Conservation (phyloP, 2,888 invertebrate genomes). For the Mesopsocus fuscifrons region DNA sequence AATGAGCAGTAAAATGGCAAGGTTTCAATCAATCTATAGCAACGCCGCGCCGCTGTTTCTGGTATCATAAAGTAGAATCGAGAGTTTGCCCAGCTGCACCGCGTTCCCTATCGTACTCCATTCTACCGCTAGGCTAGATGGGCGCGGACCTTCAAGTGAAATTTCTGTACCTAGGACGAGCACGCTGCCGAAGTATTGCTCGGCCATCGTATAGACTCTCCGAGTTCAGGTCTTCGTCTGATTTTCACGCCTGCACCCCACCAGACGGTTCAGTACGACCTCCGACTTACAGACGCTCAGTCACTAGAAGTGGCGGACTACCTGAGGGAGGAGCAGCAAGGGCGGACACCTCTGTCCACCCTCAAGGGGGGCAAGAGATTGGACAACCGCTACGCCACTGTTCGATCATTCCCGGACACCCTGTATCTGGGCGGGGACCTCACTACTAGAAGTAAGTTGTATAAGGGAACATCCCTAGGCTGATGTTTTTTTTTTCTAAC, state of each 20-base stretch:
- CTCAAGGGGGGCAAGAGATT: neutral
- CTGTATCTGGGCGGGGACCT: neutral
- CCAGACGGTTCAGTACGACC: neutral
- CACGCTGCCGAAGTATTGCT: neutral
- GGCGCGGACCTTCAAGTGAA: too few species aligned
- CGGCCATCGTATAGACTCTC: neutral
- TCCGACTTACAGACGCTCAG: neutral
- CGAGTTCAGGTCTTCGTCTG: constrained; percentile 1
- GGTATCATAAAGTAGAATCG: too few species aligned
- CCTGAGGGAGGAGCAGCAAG: neutral
- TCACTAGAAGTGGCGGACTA: neutral
- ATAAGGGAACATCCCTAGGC: too few species aligned
- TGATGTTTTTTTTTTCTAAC: too few species aligned
- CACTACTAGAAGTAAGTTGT: too few species aligned
- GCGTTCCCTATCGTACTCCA: too few species aligned
- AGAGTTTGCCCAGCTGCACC: too few species aligned
- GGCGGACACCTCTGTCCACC: neutral
- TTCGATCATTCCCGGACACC: constrained; percentile 1
- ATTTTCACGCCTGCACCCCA: constrained; percentile 2
- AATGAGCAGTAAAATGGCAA: too few species aligned
- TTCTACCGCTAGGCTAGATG: too few species aligned
- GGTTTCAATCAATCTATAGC: too few species aligned
- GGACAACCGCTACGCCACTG: constrained; percentile 3
- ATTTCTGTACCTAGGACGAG: constrained; percentile 6
- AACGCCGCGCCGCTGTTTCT: too few species aligned